Evolutionary conservation across 2,888 invertebrate species (phyloP).

Genomic region (Carcina quercana): DNA sequence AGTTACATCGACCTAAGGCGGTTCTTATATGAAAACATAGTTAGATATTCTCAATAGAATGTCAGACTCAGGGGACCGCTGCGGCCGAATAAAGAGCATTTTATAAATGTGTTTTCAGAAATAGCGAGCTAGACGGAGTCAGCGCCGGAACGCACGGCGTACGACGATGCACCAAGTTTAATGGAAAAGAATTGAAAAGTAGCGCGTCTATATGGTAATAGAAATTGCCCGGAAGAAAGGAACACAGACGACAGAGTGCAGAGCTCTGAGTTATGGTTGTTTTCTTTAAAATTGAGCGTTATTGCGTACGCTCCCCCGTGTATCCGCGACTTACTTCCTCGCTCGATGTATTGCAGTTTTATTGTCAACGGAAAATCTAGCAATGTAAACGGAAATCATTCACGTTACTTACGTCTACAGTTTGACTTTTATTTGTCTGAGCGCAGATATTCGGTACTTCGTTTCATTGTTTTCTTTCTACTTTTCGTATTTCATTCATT

Average conservation of each 20-base stretch:
- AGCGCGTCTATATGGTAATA: slow-evolving; percentile 74
- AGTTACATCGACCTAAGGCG: slow-evolving; percentile 52
- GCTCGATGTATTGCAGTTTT: slow-evolving; percentile 32
- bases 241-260: slow-evolving; percentile 67
- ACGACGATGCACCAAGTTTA: slow-evolving; percentile 70
- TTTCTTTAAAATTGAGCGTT: slow-evolving; percentile 69
- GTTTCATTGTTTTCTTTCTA: too few species aligned
- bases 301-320: slow-evolving; percentile 55
- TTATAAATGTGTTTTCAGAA: slow-evolving; percentile 71
- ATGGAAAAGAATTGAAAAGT: slow-evolving; percentile 75
- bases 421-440: slow-evolving; percentile 28
- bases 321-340: slow-evolving; percentile 29
- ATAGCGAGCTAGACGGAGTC: slow-evolving; percentile 48
- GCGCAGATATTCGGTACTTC: slow-evolving; percentile 8
- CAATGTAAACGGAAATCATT: slow-evolving; percentile 49
- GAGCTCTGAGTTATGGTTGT: slow-evolving; percentile 69
- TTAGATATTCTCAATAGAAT: slow-evolving; percentile 65
- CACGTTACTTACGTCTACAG: slow-evolving; percentile 32
- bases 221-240: slow-evolving; percentile 73
- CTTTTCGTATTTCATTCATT: too few species aligned
- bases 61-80: slow-evolving; percentile 60
- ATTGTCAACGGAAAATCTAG: slow-evolving; percentile 48
- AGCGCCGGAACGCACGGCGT: slow-evolving; percentile 51
- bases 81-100: slow-evolving; percentile 66
- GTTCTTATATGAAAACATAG: slow-evolving; percentile 56